A percentile compares a stretch with the other conserved stretches of the same genome.
Evolutionary conservation across 2,797 vertebrate species (phyloP).

Genomic region (Neosilurus mollespiculum): DNA sequence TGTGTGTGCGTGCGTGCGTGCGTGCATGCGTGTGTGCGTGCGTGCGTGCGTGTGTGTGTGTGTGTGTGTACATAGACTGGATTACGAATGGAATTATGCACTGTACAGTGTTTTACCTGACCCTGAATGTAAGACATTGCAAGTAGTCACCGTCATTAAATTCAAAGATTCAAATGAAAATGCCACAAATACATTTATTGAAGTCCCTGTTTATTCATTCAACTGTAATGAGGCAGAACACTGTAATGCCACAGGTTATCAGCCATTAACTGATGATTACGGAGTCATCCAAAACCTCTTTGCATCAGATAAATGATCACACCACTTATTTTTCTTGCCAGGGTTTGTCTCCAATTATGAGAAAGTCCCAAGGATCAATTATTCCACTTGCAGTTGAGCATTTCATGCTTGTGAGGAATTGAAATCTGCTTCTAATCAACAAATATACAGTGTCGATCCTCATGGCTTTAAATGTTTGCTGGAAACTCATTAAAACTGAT

Average conservation of each 20-base stretch:
- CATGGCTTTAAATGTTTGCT: constrained; percentile 29
- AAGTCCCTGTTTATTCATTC: neutral
- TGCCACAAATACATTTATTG: constrained; percentile 10
- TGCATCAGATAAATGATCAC: constrained; percentile 38
- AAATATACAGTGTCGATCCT: constrained; percentile 24
- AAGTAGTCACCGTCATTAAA: neutral
- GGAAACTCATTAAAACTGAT: constrained; percentile 36
- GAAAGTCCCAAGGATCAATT: constrained; percentile 36
- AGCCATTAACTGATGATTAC: constrained; percentile 34
- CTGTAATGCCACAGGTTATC: neutral
- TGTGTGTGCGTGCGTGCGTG: neutral
- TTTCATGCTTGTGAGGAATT: constrained; percentile 29
- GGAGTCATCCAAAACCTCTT: constrained; percentile 35
- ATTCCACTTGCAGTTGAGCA: constrained; percentile 13
- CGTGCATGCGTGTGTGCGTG: neutral
- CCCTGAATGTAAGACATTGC: neutral
- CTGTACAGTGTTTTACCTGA: neutral
- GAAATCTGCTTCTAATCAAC: constrained; percentile 25
- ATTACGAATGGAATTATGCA: neutral
- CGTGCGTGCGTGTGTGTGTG: too few species aligned
- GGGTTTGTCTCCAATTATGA: constrained; percentile 36
- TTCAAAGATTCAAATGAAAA: neutral
- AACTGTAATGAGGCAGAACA: constrained; percentile 11
- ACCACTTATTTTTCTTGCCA: constrained; percentile 25
- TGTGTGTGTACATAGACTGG: neutral